Conservation (phyloP, 2,888 invertebrate genomes). For the Pandemis corylana region DNA sequence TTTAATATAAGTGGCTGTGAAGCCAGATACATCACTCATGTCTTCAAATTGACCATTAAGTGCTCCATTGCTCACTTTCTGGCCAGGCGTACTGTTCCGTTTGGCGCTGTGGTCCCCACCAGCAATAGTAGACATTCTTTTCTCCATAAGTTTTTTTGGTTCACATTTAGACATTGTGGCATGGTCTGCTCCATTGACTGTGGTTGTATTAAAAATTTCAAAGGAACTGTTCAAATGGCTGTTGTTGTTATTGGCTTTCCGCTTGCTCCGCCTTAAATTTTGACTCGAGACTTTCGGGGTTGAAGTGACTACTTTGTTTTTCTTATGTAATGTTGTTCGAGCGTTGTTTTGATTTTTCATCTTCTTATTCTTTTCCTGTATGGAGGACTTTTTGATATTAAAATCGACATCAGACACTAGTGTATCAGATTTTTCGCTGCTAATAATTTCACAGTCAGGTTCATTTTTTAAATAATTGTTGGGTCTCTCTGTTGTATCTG, state of each 20-base stretch:
- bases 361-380: constrained; percentile 62
- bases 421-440: constrained; percentile 63
- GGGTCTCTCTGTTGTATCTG: constrained; percentile 61
- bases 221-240: constrained; percentile 65
- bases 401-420: constrained; percentile 70
- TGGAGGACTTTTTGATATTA: constrained; percentile 68
- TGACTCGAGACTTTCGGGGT: constrained; percentile 64
- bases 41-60: constrained; percentile 75
- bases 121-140: constrained; percentile 48
- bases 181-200: constrained; percentile 53
- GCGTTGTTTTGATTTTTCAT: constrained; percentile 59
- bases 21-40: constrained; percentile 78
- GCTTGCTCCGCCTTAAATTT: constrained; percentile 65
- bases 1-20: constrained; percentile 79
- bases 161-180: constrained; percentile 35
- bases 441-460: constrained; percentile 53
- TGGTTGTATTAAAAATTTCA: constrained; percentile 57
- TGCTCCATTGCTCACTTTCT: constrained; percentile 50
- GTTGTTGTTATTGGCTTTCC: constrained; percentile 64
- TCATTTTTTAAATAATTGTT: constrained; percentile 71
- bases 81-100: constrained; percentile 50
- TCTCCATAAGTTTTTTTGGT: constrained; percentile 43
- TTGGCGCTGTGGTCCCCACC: constrained; percentile 52
- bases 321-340: constrained; percentile 59
- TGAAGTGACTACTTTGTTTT: constrained; percentile 70